Evolutionary conservation across 2,888 invertebrate genomes (phyloP), one percentile per base, ranked within the genome.

Genomic region (Tachina lurida): DNA sequence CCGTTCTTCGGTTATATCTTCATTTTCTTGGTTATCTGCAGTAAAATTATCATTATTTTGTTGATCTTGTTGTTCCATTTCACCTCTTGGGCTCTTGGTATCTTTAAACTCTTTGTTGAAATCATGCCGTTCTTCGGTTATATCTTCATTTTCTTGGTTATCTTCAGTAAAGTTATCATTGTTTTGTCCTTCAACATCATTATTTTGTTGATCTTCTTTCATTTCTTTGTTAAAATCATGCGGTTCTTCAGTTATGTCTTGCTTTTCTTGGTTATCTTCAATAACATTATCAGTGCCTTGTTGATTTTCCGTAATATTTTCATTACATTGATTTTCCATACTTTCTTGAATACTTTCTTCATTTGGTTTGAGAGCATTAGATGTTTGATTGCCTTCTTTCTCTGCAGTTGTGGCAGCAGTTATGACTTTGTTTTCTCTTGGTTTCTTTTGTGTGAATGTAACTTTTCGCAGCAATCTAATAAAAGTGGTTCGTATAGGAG

Each of bases 401-500:
- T 58, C 68, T 74, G 47, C 17, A 75, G 7, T 70, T 56, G 31
- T 65, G 17, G 54, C 12, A 41, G 19, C 17, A 65, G 15, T 13
- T 63, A 8, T 41, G 12, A 3, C 19, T 31, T 52, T 49, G 39
- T 39, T 49, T 47, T 8, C 31, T 10, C 3, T 60, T 10, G 15
- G 10, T 58, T 47, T n/a, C 1, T 15, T 31, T 31, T 31, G 31
- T 31, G 31, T 31, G 31, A 31, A 31, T 31, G 31, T 31, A 31
- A 31, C 31, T 31, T 31, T 58, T 70, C 2, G 8, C 22, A 84
- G n/a, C 10, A 84, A 75, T 31, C 19, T 22, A 45, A 56, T 60
- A 10, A 76, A 80, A 47, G 67, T 76, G 5, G 67, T 76, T 41
- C 31, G 60, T 47, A 60, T 71, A 15, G 60, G 10, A 13, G 63